These are phyloP conservation scores for Lamprologus callipterus DNA, from an alignment of 2,113 vertebrate genomes.

Conservation along the genomic window DNA sequence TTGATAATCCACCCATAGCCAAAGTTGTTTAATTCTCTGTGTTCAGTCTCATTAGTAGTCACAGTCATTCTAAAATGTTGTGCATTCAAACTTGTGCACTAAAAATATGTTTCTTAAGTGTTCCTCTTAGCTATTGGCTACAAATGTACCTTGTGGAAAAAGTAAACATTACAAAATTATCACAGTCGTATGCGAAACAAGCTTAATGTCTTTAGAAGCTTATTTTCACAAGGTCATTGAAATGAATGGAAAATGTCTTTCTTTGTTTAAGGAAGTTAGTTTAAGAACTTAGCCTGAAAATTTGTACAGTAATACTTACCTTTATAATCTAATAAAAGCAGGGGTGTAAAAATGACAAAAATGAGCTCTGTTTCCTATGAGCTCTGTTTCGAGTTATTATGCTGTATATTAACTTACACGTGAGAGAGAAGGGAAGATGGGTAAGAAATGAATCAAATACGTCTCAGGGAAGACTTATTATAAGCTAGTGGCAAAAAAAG, in stretches of 20 bases:
- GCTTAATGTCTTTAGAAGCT: not conserved
- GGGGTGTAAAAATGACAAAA: not conserved
- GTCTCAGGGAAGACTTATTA: not conserved
- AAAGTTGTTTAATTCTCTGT: not conserved
- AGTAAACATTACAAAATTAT: not conserved
- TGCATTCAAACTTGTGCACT: not conserved
- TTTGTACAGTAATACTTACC: not conserved
- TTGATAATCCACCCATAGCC: not conserved
- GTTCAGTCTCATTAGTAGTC: not conserved
- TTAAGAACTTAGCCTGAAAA: not conserved
- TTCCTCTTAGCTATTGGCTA: not conserved
- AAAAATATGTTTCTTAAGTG: not conserved
- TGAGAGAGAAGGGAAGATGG: not conserved
- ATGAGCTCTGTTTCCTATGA: not conserved
- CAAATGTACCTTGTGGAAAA: not conserved
- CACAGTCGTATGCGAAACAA: not conserved
- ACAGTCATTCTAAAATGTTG: not conserved
- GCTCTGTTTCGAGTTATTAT: not conserved
- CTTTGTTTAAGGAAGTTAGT: not conserved
- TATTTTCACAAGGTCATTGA: not conserved
- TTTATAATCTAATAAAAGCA: not conserved
- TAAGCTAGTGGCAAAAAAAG: not conserved
- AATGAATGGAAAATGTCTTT: not conserved
- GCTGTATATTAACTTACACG: not conserved
- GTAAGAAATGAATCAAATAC: slow-evolving; percentile 20